These are phyloP conservation scores for Mycalesis mineus DNA, from an alignment of 2,888 invertebrate species.

Conservation along the genomic window DNA sequence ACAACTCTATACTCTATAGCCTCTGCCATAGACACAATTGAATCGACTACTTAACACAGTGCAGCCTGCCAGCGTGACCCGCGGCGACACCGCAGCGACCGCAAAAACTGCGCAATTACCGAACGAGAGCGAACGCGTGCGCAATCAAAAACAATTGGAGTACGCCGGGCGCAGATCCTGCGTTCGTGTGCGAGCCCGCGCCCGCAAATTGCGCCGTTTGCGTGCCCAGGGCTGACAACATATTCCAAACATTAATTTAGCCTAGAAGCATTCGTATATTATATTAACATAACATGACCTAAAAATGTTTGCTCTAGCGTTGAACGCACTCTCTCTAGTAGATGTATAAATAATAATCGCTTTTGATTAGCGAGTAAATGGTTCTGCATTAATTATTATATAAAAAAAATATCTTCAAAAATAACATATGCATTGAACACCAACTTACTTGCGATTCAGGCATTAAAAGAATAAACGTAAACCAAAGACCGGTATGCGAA, in stretches of 20 bases:
- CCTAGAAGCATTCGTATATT: too few relatives aligned
- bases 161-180: slow-evolving; percentile 52
- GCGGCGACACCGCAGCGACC: slow-evolving; percentile 23
- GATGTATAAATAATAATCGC: too few relatives aligned
- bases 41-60: slow-evolving; percentile 1
- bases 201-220: slow-evolving; percentile 53
- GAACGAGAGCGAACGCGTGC: slow-evolving; percentile 46
- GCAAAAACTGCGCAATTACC: slow-evolving; percentile 28
- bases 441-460: too few relatives aligned
- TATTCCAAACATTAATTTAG: background rate
- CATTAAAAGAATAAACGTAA: too few relatives aligned
- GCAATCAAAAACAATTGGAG: slow-evolving; percentile 61
- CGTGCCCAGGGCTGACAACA: slow-evolving; percentile 1
- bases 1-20: background rate
- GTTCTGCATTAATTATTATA: too few relatives aligned
- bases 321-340: too few relatives aligned
- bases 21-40: background rate
- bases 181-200: slow-evolving; percentile 50
- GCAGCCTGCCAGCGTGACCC: slow-evolving; percentile 24
- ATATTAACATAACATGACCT: too few relatives aligned
- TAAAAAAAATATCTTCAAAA: too few relatives aligned
- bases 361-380: too few relatives aligned
- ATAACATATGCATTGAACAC: too few relatives aligned
- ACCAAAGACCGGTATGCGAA: too few relatives aligned
- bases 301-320: too few relatives aligned